Percentiles rank a stretch among this genome's conserved stretches.
phyloP scores from a whole-genome alignment of 2,888 invertebrate genomes.

The Cremastinae sp. region DNA sequence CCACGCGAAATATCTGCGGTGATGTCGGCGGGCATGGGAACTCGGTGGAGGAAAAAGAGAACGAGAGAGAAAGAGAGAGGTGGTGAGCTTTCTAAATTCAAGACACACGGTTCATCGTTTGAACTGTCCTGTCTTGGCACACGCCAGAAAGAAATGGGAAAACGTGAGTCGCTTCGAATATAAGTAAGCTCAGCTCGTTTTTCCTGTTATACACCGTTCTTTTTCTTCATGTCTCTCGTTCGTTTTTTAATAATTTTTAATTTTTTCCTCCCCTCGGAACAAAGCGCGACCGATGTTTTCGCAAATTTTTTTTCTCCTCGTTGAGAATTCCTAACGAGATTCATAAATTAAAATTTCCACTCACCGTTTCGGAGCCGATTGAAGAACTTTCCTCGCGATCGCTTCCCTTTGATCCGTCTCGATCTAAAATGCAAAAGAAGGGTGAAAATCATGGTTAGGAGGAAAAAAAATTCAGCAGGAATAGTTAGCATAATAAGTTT shows the following conservation, averaged over 20 bases:
- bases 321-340: constrained; percentile 14
- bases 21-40: constrained; percentile 10
- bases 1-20: constrained; percentile 22
- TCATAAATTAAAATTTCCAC: neutral
- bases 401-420: constrained; percentile 19
- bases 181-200: constrained; percentile 37
- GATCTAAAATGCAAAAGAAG: constrained; percentile 20
- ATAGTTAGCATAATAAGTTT: constrained; percentile 7
- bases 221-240: constrained; percentile 10
- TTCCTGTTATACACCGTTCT: constrained; percentile 9
- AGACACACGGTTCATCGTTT: constrained; percentile 58
- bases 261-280: neutral
- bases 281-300: neutral
- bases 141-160: constrained; percentile 55
- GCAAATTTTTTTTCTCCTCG: neutral
- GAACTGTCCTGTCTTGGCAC: constrained; percentile 56
- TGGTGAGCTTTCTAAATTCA: constrained; percentile 50
- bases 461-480: neutral
- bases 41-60: constrained; percentile 5
- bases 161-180: constrained; percentile 58
- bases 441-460: neutral
- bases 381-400: constrained; percentile 10
- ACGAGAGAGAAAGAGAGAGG: constrained; percentile 3
- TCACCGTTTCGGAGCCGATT: constrained; percentile 21
- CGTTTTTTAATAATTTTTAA: neutral